These are phyloP conservation scores for Nerophis ophidion DNA, from an alignment of 2,113 vertebrate genomes.

Conservation along the genomic window DNA sequence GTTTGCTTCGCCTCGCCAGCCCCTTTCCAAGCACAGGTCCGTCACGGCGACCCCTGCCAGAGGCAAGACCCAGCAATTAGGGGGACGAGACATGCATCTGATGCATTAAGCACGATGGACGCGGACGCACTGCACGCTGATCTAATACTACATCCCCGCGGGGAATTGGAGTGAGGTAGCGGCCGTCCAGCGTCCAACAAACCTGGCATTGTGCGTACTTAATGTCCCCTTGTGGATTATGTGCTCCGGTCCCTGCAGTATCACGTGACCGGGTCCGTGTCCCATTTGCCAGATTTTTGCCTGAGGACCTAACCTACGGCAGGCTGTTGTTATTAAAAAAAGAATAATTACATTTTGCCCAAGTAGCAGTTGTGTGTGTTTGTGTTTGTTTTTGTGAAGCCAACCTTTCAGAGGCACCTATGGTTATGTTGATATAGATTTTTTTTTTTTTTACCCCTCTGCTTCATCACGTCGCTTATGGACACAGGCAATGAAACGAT, in stretches of 20 bases:
- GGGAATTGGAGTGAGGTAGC: conserved; percentile 27
- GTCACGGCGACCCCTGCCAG: conserved; percentile 39
- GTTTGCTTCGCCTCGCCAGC: conserved; percentile 2
- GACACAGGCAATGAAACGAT: conserved; percentile 10
- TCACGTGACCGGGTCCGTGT: conserved; percentile 1
- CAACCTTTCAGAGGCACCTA: conserved; percentile 15
- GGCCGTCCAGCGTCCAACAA: conserved; percentile 19
- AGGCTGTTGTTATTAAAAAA: neutral
- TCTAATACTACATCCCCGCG: conserved; percentile 35
- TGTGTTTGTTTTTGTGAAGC: neutral
- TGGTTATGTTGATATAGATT: conserved; percentile 44
- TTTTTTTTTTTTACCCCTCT: conserved; percentile 15
- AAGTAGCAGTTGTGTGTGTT: conserved; percentile 14
- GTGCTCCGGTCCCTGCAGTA: neutral
- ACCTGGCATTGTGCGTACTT: conserved; percentile 12
- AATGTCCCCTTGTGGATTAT: conserved; percentile 19
- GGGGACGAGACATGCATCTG: conserved; percentile 20
- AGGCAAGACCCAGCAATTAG: conserved; percentile 37
- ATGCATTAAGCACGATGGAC: conserved; percentile 28
- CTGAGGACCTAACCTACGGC: conserved; percentile 10
- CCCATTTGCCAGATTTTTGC: conserved; percentile 9
- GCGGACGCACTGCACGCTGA: conserved; percentile 2
- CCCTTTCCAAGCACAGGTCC: conserved; percentile 19
- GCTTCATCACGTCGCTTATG: conserved; percentile 7
- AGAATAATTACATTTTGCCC: neutral